A percentile compares a stretch with the other conserved stretches of the same genome.
These are phyloP conservation scores for Eugnorisma glareosa DNA, from an alignment of 2,888 invertebrate species.

Conservation along the genomic window DNA sequence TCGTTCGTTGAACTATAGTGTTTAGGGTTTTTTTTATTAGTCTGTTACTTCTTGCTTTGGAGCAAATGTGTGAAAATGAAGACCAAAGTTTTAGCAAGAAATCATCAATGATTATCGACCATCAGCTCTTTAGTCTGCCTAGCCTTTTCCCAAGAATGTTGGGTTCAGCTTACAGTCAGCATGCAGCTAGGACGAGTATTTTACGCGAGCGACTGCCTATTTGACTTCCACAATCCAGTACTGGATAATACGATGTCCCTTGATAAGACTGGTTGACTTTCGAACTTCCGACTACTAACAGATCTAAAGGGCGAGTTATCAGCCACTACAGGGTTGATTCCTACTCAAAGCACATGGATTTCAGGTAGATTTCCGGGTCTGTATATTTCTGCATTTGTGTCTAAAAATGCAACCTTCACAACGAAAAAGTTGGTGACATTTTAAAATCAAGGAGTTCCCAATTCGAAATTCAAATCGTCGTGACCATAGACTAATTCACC, in stretches of 20 bases:
- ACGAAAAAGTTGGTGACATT: accelerated
- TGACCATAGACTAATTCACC: conserved; percentile 52
- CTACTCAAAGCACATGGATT: not conserved
- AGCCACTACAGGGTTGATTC: not conserved
- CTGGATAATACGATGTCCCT: not conserved
- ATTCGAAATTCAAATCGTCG: conserved; percentile 35
- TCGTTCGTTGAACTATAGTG: conserved; percentile 74
- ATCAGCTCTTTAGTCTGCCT: not conserved
- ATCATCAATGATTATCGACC: no score
- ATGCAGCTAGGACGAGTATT: not conserved
- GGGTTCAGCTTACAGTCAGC: not conserved
- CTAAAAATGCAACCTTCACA: not conserved
- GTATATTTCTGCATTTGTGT: not conserved
- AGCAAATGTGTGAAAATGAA: not conserved
- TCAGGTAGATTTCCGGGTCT: not conserved
- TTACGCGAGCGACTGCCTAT: not conserved
- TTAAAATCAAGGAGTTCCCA: not conserved
- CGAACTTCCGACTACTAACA: not conserved
- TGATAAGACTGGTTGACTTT: not conserved
- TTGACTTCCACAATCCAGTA: not conserved
- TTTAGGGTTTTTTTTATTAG: not conserved
- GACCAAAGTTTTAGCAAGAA: not conserved
- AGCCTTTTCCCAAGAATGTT: not conserved
- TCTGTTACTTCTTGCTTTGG: not conserved
- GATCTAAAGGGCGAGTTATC: not conserved